Evolutionary conservation across 2,113 vertebrate species (phyloP).

Genomic region (Ammodytes dubius): DNA sequence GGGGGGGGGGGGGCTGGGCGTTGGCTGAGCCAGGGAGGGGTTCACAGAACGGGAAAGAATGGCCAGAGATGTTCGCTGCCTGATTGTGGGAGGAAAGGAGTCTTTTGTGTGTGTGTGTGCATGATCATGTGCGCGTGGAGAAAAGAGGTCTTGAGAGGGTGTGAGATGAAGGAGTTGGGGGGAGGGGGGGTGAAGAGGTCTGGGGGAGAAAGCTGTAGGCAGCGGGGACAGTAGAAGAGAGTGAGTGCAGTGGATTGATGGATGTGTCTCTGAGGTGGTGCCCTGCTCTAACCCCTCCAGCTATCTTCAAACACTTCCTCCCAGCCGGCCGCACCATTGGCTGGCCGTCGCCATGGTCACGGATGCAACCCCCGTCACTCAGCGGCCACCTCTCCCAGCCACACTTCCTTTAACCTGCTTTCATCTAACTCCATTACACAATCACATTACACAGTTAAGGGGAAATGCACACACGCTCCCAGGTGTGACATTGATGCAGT

Average conservation of each 20-base stretch:
- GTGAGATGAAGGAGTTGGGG: conserved; percentile 8
- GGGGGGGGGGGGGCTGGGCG: conserved; percentile 31
- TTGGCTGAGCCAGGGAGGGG: conserved; percentile 31
- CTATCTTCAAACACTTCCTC: conserved; percentile 43
- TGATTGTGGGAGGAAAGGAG: conserved; percentile 30
- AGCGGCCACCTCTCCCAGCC: background rate
- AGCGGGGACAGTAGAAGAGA: conserved; percentile 54
- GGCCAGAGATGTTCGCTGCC: conserved; percentile 7
- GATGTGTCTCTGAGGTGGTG: background rate
- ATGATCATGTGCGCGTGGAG: background rate
- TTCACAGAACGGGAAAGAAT: conserved; percentile 11
- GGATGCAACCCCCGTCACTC: conserved; percentile 18
- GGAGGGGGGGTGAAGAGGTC: conserved; percentile 24
- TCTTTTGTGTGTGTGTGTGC: background rate
- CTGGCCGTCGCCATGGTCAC: conserved; percentile 48
- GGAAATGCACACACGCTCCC: conserved; percentile 19
- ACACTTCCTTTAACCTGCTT: conserved; percentile 50
- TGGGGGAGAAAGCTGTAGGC: conserved; percentile 14
- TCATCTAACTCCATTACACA: conserved; percentile 61
- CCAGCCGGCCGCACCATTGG: conserved; percentile 24
- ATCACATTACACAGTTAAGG: conserved; percentile 24
- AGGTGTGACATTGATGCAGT: conserved; percentile 35
- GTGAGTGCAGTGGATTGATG: conserved; percentile 35
- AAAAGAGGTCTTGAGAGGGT: background rate
- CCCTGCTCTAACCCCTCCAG: background rate